A percentile compares a stretch with the other conserved stretches of the same genome.
Conservation (phyloP, 2,113 vertebrate genomes). For the Campylomormyrus numenius region DNA sequence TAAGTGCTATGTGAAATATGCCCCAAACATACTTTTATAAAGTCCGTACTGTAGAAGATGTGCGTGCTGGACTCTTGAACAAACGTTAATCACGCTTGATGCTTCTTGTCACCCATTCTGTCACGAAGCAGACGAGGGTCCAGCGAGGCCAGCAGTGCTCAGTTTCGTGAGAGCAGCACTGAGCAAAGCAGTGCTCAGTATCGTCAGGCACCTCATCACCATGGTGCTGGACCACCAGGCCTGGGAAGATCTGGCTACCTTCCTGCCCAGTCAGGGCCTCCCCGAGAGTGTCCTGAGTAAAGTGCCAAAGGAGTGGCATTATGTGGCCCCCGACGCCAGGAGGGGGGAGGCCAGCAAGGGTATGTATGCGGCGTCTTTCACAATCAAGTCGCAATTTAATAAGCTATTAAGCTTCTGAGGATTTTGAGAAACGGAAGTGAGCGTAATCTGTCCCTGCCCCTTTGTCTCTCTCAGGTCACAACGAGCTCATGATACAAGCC, state of each 20-base stretch:
- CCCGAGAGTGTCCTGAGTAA: conserved; percentile 69
- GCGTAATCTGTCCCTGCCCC: not conserved
- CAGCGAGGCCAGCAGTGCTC: conserved; percentile 57
- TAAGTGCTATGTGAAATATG: not conserved
- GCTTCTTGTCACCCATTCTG: not conserved
- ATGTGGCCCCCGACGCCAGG: conserved; percentile 54
- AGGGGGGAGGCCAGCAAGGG: conserved; percentile 64
- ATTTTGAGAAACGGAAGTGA: not conserved
- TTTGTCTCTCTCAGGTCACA: conserved; percentile 54
- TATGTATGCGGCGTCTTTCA: conserved; percentile 37
- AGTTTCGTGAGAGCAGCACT: conserved; percentile 64
- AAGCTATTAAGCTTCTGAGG: not conserved
- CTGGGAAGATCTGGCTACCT: conserved; percentile 49
- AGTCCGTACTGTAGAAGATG: not conserved
- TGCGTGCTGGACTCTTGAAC: not conserved
- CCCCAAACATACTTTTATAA: not conserved
- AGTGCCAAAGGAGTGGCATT: conserved; percentile 84
- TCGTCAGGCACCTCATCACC: conserved; percentile 67
- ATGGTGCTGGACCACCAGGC: conserved; percentile 65
- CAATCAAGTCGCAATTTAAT: not conserved
- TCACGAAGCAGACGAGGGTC: conserved; percentile 42
- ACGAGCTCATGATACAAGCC: conserved; percentile 70
- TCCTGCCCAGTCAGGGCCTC: conserved; percentile 50
- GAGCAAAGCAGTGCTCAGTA: conserved; percentile 60
- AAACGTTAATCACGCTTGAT: not conserved